Base-by-base conservation (phyloP, 2,888 invertebrate genomes). In the Oligia fasciuncula region DNA sequence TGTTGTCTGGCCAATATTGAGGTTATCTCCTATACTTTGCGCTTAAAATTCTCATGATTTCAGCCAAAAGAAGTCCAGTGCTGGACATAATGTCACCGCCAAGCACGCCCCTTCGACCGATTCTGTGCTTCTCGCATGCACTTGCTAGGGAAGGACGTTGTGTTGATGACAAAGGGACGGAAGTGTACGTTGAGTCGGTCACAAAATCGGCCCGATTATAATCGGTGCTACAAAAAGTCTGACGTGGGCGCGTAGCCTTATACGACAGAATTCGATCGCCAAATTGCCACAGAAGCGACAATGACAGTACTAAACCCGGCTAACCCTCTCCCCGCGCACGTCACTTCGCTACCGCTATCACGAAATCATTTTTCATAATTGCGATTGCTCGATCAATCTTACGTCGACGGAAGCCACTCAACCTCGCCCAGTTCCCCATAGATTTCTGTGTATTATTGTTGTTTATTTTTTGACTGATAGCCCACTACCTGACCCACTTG, bases 281-380 rank as follows among this genome's bases (percentile, higher is more conserved):
- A 40, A 40, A 40, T 40, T 0, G 13, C 5, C 35, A 60, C 43
- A n/a, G 29, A 62, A 43, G 11, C 23, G 46, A 54, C 63, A 76
- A 13, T 49, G 80, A 43, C 9, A 19, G 13, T 40, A 29, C 40
- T n/a, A 19, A 54, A 54, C 4, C 23, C 13, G 35, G 13, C n/a
- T 67, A 73, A 85, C 77, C 76, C 70, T 40, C 46, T 35, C 35
- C 19, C 77, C 88, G 86, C 90, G 54, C 17, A n/a, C 83, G 91
- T 90, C 76, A 76, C 88, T 86, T 85, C 67, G 75, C 77, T 90
- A 73, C 43, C 43, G 86, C 87, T 90, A 92, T 92, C 91, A 91
- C 89, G 90, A 94, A 95, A 95, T 95, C 94, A 96, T 96, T 95
- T 95, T 95, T 96, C 95, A 96, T 95, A 96, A 96, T 96, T 94